A percentile compares a stretch with the other conserved stretches of the same genome.
These are phyloP conservation scores for Myathropa florea DNA, from an alignment of 2,888 invertebrate species.

Conservation along the genomic window DNA sequence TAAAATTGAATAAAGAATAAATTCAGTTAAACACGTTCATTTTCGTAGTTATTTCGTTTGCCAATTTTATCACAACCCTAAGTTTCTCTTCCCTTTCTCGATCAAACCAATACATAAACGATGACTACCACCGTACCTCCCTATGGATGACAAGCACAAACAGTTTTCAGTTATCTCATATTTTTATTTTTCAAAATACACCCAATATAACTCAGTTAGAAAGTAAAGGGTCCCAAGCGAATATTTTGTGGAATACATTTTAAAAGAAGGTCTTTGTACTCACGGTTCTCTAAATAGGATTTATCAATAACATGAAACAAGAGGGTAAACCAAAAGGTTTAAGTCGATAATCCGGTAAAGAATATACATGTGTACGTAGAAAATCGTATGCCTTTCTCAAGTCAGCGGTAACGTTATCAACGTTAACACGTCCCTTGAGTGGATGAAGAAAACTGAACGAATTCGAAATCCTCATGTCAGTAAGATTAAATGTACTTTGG, in stretches of 20 bases:
- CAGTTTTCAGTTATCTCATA: background rate
- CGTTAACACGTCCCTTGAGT: background rate
- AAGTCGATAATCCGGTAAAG: background rate
- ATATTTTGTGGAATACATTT: background rate
- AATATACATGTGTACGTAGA: background rate
- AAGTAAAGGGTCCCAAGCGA: background rate
- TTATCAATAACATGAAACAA: background rate
- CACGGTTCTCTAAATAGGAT: background rate
- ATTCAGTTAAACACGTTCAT: too few species aligned
- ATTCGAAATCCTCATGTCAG: background rate
- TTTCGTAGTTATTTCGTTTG: too few species aligned
- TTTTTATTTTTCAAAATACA: background rate
- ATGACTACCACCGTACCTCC: background rate
- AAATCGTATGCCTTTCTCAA: background rate
- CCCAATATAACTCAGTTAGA: background rate
- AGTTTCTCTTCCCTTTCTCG: too few species aligned
- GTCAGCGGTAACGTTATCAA: background rate
- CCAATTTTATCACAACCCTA: too few species aligned
- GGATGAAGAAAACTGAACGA: background rate
- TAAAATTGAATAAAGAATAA: too few species aligned
- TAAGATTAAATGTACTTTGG: background rate
- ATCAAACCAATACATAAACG: background rate
- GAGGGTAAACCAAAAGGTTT: background rate
- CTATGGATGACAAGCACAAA: background rate
- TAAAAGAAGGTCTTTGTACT: background rate